Evolutionary conservation across 2,888 invertebrate species (phyloP), one percentile per base, ranked within the genome.

Genomic region (Apodemia duryi): DNA sequence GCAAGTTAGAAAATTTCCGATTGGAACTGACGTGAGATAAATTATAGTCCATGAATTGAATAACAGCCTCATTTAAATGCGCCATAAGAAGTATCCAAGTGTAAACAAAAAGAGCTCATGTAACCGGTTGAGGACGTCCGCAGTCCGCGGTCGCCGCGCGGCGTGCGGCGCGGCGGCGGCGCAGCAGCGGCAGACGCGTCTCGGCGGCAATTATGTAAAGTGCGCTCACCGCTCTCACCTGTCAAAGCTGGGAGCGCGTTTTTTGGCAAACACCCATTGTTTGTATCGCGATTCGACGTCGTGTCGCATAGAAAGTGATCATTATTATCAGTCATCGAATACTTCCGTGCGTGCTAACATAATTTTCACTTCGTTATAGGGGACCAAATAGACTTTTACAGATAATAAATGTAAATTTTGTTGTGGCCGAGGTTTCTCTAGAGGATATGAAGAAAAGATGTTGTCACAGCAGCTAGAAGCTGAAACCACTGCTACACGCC

Each of bases 241-340:
- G 46, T 13, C 43, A 43, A 43, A 66, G 67, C 67, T 78, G 80
- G 73, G 78, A 82, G 75, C 71, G 67, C 67, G 71, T 72, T 80
- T 83, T 79, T 82, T 77, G 74, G 73, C 72, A 67, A 35, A 66
- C 68, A 69, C 64, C 68, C 69, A 74, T 74, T 73, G 73, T 73
- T 46, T 68, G 60, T 32, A 29, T 29, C 21, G 65, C 63, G 52
- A 63, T 61, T 67, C 66, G 54, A 63, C 65, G 64, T 54, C 51
- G 62, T 32, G 54, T 74, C 66, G 38, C 38, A 60, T 74, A 73
- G 74, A 73, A 73, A 74, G 73, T 67, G 69, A 69, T 62, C 65
- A 67, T 32, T 32, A 57, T 65, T 43, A 67, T 61, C 67, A 65
- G 64, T 67, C 66, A 67, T 67, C 60, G 66, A 67, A 54, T 29